Evolutionary conservation across 2,888 invertebrate species (phyloP).

Genomic region (Oscheius myriophilus): DNA sequence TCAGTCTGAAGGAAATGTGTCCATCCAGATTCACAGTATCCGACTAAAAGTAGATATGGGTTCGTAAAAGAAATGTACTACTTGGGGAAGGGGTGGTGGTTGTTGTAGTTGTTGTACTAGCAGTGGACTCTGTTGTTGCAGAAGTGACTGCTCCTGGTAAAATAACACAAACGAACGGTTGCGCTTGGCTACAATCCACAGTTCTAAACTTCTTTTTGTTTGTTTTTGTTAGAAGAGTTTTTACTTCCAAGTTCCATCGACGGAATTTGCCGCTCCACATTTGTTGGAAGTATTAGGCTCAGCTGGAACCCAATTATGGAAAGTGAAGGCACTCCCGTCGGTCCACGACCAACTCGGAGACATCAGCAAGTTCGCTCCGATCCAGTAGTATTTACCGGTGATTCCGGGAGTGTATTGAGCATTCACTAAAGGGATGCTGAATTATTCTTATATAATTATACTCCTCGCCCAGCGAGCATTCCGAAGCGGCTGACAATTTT

Average conservation of each 20-base stretch:
- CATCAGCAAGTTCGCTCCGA: slow-evolving; percentile 25
- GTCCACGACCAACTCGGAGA: slow-evolving; percentile 25
- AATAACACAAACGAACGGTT: slow-evolving; percentile 20
- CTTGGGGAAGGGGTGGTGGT: too few species aligned
- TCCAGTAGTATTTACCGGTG: slow-evolving; percentile 11
- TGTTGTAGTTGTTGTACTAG: too few species aligned
- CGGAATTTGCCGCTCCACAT: neutral
- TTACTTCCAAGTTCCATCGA: neutral
- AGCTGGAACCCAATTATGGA: slow-evolving; percentile 10
- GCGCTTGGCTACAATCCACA: slow-evolving; percentile 3
- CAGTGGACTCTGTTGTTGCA: too few species aligned
- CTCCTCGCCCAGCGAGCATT: too few species aligned
- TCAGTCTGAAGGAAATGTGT: slow-evolving; percentile 20
- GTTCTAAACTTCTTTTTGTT: too few species aligned
- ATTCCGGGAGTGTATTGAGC: slow-evolving; percentile 15
- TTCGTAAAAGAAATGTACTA: too few species aligned
- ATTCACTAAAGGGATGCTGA: neutral
- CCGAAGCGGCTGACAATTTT: too few species aligned
- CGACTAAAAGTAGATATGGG: too few species aligned
- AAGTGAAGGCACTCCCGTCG: slow-evolving; percentile 5
- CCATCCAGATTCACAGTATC: slow-evolving; percentile 29
- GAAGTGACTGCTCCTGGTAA: slow-evolving; percentile 4
- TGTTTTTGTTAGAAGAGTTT: too few species aligned
- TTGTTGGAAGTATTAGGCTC: slow-evolving; percentile 15
- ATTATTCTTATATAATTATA: neutral